Base-by-base conservation (phyloP, 2,888 invertebrate species). In the Ditylenchus weischeri region DNA sequence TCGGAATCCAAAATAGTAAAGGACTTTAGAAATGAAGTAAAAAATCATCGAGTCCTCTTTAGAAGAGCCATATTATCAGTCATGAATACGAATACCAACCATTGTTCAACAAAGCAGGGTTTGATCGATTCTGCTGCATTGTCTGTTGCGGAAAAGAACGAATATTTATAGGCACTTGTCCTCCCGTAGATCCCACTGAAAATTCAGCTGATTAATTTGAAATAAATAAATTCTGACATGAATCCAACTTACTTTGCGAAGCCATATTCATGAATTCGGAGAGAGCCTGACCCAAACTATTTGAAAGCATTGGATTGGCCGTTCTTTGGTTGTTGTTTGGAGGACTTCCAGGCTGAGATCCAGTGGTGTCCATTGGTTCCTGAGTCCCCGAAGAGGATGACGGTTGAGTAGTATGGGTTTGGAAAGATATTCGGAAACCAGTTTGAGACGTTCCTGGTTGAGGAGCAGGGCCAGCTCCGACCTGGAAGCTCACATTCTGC, bases 201-300 rank as follows among this genome's bases (percentile, higher is more conserved):
- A 43, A 15, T 10, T 6, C 15, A 13, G 43, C 8, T 43, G 43
- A 43, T 43, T 2, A 43, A 43, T 15, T 43, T 43, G 43, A 43
- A 43, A 43, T 10, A 10, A 43, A 54, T 7, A 54, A 54, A 4
- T 23, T 54, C 10, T 54, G 15, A 4, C 50, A 50, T 50, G 50
- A 54, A 54, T 23, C 54, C n/a, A 10, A 23, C 11, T 54, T 54
- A 54, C 54, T 23, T 29, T 54, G 54, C 54, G 54, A 54, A 21
- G 54, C 54, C 54, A 54, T 54, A 10, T 29, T 54, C 54, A 54
- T 54, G 13, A 54, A 54, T 21, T 54, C 54, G 5, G 54, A 54
- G n/a, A 54, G 54, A 54, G 54, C 54, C 54, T 29, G 54, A n/a
- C 54, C 54, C 29, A 54, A 43, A 43, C 43, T 43, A 43, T 43